Evolutionary conservation across 2,888 invertebrate genomes (phyloP).

Genomic region (Didymodactylos carnosus): DNA sequence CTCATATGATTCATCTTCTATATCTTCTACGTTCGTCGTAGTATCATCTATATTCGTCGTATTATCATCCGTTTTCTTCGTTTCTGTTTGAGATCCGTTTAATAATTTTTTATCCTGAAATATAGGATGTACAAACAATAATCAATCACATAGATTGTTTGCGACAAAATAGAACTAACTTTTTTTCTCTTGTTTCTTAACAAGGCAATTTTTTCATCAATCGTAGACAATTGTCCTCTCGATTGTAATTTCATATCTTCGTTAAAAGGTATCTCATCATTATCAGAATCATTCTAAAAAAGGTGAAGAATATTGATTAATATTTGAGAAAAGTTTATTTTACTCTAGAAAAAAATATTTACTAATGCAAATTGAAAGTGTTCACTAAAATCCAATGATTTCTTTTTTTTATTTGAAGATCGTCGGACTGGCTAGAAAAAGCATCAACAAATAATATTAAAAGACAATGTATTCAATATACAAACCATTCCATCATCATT

Average conservation of each 20-base stretch:
- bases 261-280: not conserved
- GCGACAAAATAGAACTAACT: not conserved
- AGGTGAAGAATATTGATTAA: not conserved
- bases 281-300: not conserved
- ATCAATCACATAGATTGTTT: too few relatives aligned
- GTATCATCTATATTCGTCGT: too few relatives aligned
- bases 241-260: not conserved
- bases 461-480: too few relatives aligned
- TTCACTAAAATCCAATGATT: not conserved
- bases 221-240: not conserved
- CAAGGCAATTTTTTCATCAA: not conserved
- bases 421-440: too few relatives aligned
- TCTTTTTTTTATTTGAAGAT: not conserved
- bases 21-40: too few relatives aligned
- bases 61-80: not conserved
- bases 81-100: not conserved
- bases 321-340: not conserved
- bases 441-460: too few relatives aligned
- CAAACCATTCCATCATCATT: not conserved
- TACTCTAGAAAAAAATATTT: too few relatives aligned
- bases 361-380: not conserved
- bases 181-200: not conserved
- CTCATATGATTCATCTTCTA: not conserved
- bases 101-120: too few relatives aligned
- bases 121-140: too few relatives aligned